phyloP scores from a whole-genome alignment of 2,797 vertebrate species.

The Intellagama lesueurii region DNA sequence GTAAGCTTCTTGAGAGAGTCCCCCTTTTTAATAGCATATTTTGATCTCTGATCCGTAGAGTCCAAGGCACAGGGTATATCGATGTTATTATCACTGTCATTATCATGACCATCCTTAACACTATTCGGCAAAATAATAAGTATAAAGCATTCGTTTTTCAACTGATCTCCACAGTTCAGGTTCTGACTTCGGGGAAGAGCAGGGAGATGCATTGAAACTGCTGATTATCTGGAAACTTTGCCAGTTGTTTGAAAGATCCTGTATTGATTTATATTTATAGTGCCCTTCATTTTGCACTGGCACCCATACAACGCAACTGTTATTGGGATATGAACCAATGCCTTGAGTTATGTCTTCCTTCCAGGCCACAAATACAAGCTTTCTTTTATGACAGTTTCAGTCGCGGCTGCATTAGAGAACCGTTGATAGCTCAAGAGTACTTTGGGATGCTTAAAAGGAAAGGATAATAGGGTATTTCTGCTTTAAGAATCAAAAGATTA shows the following conservation, averaged over 20 bases:
- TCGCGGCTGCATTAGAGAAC: slow-evolving; percentile 57
- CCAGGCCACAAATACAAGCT: slow-evolving; percentile 57
- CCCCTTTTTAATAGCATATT: too few relatives aligned
- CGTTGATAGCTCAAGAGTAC: slow-evolving; percentile 57
- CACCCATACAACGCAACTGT: slow-evolving; percentile 60
- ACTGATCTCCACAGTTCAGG: slow-evolving; percentile 64
- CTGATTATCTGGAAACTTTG: slow-evolving; percentile 76
- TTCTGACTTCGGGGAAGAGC: slow-evolving; percentile 73
- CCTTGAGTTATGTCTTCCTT: slow-evolving; percentile 67
- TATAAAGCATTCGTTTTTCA: slow-evolving; percentile 49
- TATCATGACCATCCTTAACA: too few relatives aligned
- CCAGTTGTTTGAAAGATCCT: slow-evolving; percentile 73
- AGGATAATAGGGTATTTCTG: slow-evolving; percentile 56
- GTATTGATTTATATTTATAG: slow-evolving; percentile 73
- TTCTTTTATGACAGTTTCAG: slow-evolving; percentile 67
- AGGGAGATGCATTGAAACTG: slow-evolving; percentile 72
- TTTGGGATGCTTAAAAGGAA: slow-evolving; percentile 68
- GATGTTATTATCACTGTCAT: background rate
- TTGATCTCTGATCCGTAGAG: background rate
- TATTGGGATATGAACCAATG: slow-evolving; percentile 68
- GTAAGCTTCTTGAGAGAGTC: too few relatives aligned
- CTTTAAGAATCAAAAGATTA: slow-evolving; percentile 56
- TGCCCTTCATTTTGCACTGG: slow-evolving; percentile 71
- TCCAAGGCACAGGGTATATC: background rate
- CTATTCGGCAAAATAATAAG: background rate